These are phyloP conservation scores for Diarsia mendica DNA, from an alignment of 2,888 invertebrate species.

Conservation along the genomic window DNA sequence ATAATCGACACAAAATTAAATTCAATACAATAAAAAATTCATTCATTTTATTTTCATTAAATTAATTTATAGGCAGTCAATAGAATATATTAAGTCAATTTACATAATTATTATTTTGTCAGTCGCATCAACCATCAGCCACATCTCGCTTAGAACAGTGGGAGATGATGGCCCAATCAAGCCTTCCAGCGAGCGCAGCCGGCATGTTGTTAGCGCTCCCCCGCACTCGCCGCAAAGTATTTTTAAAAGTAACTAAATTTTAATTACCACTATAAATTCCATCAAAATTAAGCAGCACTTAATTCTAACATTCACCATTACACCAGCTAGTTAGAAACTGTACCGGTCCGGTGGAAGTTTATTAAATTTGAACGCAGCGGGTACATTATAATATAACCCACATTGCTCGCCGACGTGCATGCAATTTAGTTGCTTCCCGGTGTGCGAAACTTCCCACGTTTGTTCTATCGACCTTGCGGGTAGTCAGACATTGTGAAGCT, in stretches of 20 bases:
- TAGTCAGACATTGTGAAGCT: constrained; percentile 43
- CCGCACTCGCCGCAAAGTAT: not conserved
- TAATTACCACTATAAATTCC: constrained; percentile 23
- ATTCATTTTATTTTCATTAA: too few relatives aligned
- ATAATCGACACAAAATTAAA: too few relatives aligned
- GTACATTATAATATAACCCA: constrained; percentile 45
- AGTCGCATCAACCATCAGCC: too few relatives aligned
- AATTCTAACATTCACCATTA: constrained; percentile 22
- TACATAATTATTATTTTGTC: too few relatives aligned
- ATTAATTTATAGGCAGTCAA: too few relatives aligned
- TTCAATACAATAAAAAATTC: too few relatives aligned
- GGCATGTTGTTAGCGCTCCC: too few relatives aligned
- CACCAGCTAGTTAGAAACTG: constrained; percentile 55
- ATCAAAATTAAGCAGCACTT: not conserved
- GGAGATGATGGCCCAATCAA: too few relatives aligned
- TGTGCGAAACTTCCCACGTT: constrained; percentile 45
- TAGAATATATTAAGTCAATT: too few relatives aligned
- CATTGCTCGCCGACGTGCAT: constrained; percentile 31
- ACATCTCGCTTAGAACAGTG: too few relatives aligned
- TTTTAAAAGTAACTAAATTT: not conserved
- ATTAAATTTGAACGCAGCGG: constrained; percentile 61
- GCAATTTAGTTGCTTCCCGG: constrained; percentile 55
- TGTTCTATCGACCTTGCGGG: constrained; percentile 42
- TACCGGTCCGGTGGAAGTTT: constrained; percentile 48
- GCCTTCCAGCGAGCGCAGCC: too few relatives aligned